phyloP scores from a whole-genome alignment of 2,113 vertebrate species.

The Danio rerio region GRCz12tu NC_133196.1:47969501-47970000 shows the following conservation, averaged over 20 bases:
- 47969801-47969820: conserved; percentile 14
- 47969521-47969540: conserved; percentile 83
- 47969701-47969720: conserved; percentile 66
- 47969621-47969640: conserved; percentile 74
- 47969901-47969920: too few relatives aligned
- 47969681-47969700: conserved; percentile 48
- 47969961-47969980: too few relatives aligned
- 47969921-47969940: conserved; percentile 4
- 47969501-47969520: conserved; percentile 83
- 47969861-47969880: too few relatives aligned
- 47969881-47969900: too few relatives aligned
- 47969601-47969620: conserved; percentile 76
- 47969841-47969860: too few relatives aligned
- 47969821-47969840: conserved; percentile 26
- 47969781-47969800: conserved; percentile 32
- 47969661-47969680: conserved; percentile 59
- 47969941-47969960: too few relatives aligned
- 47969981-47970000: too few relatives aligned
- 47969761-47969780: conserved; percentile 63
- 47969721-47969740: conserved; percentile 65
- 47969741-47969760: conserved; percentile 74
- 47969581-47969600: conserved; percentile 73
- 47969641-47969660: conserved; percentile 67
- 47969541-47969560: conserved; percentile 72
- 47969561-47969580: conserved; percentile 76